Evolutionary conservation across 64 coral and sea anemone genomes (phyloP).

Genomic region (Orbicella faveolata): DNA sequence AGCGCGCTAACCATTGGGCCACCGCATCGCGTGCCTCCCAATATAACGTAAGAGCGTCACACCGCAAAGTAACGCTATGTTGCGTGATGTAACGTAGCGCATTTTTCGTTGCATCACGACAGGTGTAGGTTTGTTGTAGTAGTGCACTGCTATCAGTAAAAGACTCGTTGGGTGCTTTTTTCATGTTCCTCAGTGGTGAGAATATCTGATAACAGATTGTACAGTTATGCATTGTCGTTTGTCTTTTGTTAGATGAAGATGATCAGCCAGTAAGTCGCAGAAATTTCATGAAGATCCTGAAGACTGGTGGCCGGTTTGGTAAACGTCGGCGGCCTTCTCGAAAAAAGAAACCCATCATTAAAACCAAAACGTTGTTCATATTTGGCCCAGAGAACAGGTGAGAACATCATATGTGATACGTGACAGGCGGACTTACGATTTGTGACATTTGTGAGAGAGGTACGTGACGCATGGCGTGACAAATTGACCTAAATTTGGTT

Average conservation of each 20-base stretch:
- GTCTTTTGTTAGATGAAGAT: slow-evolving; percentile 44
- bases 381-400: slow-evolving; percentile 92
- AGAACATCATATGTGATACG: not conserved
- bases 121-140: too few species aligned
- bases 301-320: slow-evolving; percentile 47
- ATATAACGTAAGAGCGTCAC: not conserved
- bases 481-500: too few species aligned
- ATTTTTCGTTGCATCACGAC: too few species aligned
- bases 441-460: not conserved
- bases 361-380: slow-evolving; percentile 80
- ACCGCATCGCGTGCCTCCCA: too few species aligned
- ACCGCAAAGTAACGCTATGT: too few species aligned
- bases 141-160: too few species aligned
- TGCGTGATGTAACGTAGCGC: too few species aligned
- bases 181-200: not conserved
- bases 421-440: not conserved
- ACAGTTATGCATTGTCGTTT: too few species aligned
- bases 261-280: slow-evolving; percentile 47
- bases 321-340: slow-evolving; percentile 46
- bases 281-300: slow-evolving; percentile 77
- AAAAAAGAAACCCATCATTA: slow-evolving; percentile 69
- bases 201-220: too few species aligned
- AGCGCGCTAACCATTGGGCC: too few species aligned
- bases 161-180: too few species aligned
- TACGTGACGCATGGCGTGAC: not conserved